Base-by-base conservation (phyloP, 2,113 vertebrate genomes). In the Lycaon pictus region DNA sequence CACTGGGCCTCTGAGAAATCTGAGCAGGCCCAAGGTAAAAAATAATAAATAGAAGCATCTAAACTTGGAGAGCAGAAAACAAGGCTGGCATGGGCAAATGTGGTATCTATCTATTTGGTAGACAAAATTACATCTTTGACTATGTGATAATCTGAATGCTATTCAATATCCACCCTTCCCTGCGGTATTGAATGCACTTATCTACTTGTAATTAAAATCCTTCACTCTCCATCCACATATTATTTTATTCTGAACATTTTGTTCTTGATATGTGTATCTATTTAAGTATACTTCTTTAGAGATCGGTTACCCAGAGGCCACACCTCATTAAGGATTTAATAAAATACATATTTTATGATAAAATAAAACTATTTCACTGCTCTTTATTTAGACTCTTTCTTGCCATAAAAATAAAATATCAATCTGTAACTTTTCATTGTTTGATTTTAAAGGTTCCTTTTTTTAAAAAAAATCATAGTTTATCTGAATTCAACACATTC, bases 401-500 rank as follows among this genome's bases (percentile, higher is more conserved):
- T 88, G 25, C n/a, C 82, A 55, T 51, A 37, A n/a, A 90, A 96
- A 67, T 93, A 55, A 58, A 79, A 67, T 76, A 51, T 35, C 65
- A 56, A n/a, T 53, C 27, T 88, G 11, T 56, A 92, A 92, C 63
- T 92, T 95, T 90, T 62, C 65, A 51, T 5, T 62, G 48, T 87
- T 56, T 92, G 71, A 32, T 94, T 97, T 97, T 19, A 84, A 97
- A 32, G 67, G 4, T 22, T 53, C 43, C 32, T 69, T 72, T 81
- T 0, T 43, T 43, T 0, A 43, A 43, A 43, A 76, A 71, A 72
- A 83, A 43, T 27, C 35, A 35, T 32, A 60, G 56, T 96, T 93
- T 60, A 94, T 88, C 85, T 71, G n/a, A 71, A 51, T 98, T 97
- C 97, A 92, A 83, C 96, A 96, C 97, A 97, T 98, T 98, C 88